Conservation (phyloP, 2,113 vertebrate genomes). For the Menidia beryllina region DNA sequence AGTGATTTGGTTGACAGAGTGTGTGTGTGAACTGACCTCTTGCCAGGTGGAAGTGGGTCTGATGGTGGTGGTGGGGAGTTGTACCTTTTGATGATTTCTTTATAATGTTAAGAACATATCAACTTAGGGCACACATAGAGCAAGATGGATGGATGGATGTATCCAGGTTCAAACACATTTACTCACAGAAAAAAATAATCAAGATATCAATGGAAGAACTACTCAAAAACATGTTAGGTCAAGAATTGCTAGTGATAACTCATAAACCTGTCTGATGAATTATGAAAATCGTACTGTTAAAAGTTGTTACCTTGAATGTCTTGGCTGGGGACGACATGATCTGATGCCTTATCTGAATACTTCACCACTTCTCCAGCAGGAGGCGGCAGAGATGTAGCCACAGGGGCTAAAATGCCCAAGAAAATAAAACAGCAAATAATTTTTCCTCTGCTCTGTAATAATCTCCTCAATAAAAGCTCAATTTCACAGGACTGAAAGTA, state of each 20-base stretch:
- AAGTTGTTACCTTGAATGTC: slow-evolving; percentile 84
- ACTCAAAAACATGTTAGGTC: background rate
- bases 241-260: background rate
- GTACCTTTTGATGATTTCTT: slow-evolving; percentile 90
- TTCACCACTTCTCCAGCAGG: slow-evolving; percentile 85
- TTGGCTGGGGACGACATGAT: slow-evolving; percentile 88
- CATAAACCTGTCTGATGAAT: background rate
- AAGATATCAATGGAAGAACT: background rate
- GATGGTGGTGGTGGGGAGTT: slow-evolving; percentile 79
- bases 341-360: slow-evolving; percentile 82
- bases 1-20: too few relatives aligned
- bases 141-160: too few relatives aligned
- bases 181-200: too few relatives aligned
- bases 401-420: slow-evolving; percentile 67
- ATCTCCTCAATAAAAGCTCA: slow-evolving; percentile 4
- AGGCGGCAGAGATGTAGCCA: slow-evolving; percentile 55
- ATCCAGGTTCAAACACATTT: too few relatives aligned
- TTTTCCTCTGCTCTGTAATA: background rate
- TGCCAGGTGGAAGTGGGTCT: slow-evolving; percentile 56
- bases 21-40: slow-evolving; percentile 65
- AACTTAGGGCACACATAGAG: background rate
- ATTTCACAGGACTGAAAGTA: background rate
- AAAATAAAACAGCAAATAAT: slow-evolving; percentile 8
- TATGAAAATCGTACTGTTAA: background rate
- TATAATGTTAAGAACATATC: background rate